Conservation (phyloP, 2,888 invertebrate species). For the Teleiodes luculella region DNA sequence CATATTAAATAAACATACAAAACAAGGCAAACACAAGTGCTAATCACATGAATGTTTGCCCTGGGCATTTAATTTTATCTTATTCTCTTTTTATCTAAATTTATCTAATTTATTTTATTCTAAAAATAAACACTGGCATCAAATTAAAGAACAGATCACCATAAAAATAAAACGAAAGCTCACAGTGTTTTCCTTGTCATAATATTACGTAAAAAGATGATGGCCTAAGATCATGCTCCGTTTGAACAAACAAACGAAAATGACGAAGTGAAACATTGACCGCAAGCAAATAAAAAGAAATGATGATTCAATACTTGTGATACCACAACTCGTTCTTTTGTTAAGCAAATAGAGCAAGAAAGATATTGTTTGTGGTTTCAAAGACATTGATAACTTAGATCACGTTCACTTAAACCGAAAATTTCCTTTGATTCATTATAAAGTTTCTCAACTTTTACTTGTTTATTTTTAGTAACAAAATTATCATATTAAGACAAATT, state of each 20-base stretch:
- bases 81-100: too few relatives aligned
- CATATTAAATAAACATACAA: too few relatives aligned
- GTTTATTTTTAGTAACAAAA: neutral
- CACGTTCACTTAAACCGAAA: slow-evolving; percentile 24
- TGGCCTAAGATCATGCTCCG: slow-evolving; percentile 16
- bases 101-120: too few relatives aligned
- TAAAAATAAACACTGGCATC: too few relatives aligned
- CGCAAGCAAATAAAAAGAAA: slow-evolving; percentile 29
- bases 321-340: slow-evolving; percentile 26
- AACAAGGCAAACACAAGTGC: too few relatives aligned
- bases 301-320: slow-evolving; percentile 33
- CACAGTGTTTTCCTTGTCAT: slow-evolving; percentile 20
- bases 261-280: slow-evolving; percentile 23
- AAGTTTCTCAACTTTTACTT: slow-evolving; percentile 17
- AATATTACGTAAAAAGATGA: slow-evolving; percentile 15
- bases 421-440: slow-evolving; percentile 15
- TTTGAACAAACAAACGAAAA: slow-evolving; percentile 23
- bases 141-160: neutral
- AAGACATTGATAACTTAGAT: slow-evolving; percentile 11
- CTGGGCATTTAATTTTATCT: too few relatives aligned
- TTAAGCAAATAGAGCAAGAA: slow-evolving; percentile 43
- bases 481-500: too few relatives aligned
- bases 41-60: too few relatives aligned
- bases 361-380: slow-evolving; percentile 11
- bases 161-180: slow-evolving; percentile 18